phyloP scores from a whole-genome alignment of 1,140 invertebrate species.

The Drosophila parabipectinata region DNA sequence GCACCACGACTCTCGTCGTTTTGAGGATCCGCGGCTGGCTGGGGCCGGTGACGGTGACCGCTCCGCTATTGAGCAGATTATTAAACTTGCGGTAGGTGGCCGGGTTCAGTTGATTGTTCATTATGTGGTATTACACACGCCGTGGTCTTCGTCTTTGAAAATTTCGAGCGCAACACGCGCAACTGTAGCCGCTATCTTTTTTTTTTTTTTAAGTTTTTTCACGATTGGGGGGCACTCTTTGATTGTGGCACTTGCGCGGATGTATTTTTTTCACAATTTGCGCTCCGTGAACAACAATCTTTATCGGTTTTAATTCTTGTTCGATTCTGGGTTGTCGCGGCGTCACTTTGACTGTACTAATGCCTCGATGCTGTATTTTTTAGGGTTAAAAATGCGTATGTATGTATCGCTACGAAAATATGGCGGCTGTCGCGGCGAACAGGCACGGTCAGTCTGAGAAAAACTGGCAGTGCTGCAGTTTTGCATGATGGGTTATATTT shows the following conservation, averaged over 20 bases:
- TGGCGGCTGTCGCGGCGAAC: slow-evolving; percentile 49
- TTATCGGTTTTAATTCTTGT: slow-evolving; percentile 46
- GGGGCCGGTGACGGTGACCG: slow-evolving; percentile 81
- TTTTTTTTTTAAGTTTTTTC: slow-evolving; percentile 31
- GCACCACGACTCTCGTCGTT: slow-evolving; percentile 62
- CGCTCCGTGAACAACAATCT: slow-evolving; percentile 59
- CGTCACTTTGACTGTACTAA: slow-evolving; percentile 81
- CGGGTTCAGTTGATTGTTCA: slow-evolving; percentile 81
- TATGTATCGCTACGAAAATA: slow-evolving; percentile 45
- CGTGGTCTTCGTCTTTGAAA: slow-evolving; percentile 38
- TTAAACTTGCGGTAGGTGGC: slow-evolving; percentile 83
- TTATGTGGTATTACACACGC: slow-evolving; percentile 42
- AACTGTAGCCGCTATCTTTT: slow-evolving; percentile 49
- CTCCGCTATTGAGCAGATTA: slow-evolving; percentile 82
- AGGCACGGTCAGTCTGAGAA: slow-evolving; percentile 37
- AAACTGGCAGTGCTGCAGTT: slow-evolving; percentile 18
- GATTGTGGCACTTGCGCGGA: slow-evolving; percentile 12
- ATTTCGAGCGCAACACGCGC: slow-evolving; percentile 52
- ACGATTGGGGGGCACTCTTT: slow-evolving; percentile 16
- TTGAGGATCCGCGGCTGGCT: slow-evolving; percentile 78
- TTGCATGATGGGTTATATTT: neutral
- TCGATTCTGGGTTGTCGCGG: slow-evolving; percentile 68
- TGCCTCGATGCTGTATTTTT: slow-evolving; percentile 74
- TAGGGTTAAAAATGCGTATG: slow-evolving; percentile 71
- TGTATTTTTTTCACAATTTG: slow-evolving; percentile 27